phyloP scores from a whole-genome alignment of 2,113 vertebrate genomes.

The Delphinus delphis region DNA sequence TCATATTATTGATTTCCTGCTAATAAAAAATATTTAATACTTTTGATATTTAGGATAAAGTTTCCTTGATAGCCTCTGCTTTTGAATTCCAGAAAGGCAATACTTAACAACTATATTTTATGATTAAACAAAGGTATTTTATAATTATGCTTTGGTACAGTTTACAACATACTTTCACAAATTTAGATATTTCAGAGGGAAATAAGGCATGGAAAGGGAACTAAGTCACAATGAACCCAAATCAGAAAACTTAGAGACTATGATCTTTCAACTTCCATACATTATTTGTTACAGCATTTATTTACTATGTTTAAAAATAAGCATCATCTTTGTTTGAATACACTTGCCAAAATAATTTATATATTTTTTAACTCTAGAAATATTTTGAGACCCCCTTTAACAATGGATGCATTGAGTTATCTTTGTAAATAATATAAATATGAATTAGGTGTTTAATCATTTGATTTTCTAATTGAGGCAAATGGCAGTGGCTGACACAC shows the following conservation, averaged over 20 bases:
- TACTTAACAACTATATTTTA: neutral
- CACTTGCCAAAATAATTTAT: neutral
- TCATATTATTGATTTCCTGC: neutral
- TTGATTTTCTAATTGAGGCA: slow-evolving; percentile 54
- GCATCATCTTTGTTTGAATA: neutral
- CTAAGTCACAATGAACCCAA: neutral
- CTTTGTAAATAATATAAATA: slow-evolving; percentile 5
- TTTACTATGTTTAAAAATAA: neutral
- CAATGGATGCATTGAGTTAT: neutral
- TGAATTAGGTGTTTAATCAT: slow-evolving; percentile 24
- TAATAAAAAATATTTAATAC: neutral
- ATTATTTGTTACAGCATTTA: neutral
- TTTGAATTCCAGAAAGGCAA: neutral
- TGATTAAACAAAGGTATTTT: neutral
- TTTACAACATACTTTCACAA: neutral
- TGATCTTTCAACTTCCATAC: neutral
- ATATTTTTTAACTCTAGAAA: neutral
- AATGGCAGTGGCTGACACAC: neutral
- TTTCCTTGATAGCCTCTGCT: neutral
- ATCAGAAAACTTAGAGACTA: neutral
- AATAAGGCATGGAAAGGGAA: neutral
- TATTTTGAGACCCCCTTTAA: neutral
- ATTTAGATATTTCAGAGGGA: neutral
- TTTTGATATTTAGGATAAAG: neutral
- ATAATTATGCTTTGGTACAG: neutral